Base-by-base conservation (phyloP, 2,113 vertebrate genomes). In the Puma concolor region DNA sequence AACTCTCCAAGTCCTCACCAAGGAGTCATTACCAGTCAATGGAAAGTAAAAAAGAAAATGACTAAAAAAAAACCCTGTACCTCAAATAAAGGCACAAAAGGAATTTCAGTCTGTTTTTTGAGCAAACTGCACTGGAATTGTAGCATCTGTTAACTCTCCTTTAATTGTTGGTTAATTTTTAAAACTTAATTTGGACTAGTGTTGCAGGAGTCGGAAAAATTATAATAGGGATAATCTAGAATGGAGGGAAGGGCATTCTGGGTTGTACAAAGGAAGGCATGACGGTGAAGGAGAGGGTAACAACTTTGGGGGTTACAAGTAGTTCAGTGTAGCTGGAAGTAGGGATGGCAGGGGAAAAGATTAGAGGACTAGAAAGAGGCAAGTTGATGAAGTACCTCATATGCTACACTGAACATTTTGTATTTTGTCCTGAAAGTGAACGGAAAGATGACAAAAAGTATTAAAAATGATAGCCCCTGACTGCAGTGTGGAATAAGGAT, bases 121-220 rank as follows among this genome's bases (percentile, higher is more conserved):
- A 88, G 77, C 36, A 96, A 52, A 92, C 29, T 72, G 23, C 71
- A 54, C 10, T 82, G 36, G 33, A 60, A 77, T 11, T 41, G 13
- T 93, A 88, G 41, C 69, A 69, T 92, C 83, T 96, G 16, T 87
- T 96, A 94, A 31, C 31, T 80, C 29, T 69, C 19, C 36, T 69
- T 89, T 23, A 69, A 41, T 17, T 83, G 7, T 52, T 33, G 21
- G 13, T 52, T 69, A 12, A 85, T 82, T 67, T 94, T 50, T 23
- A 41, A n/a, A 77, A 48, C 63, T 81, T 36, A 36, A 19, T 91
- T 90, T 76, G 41, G 64, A 88, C 38, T 74, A 91, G 17, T 29
- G 3, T 81, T 63, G 29, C n/a, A 9, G 54, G 52, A 64, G 33
- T 74, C 91, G 50, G 77, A 95, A 50, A 92, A 69, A 71, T 52